Base-by-base conservation (phyloP, 1,140 invertebrate species). In the Apocrypta bakeri region DNA sequence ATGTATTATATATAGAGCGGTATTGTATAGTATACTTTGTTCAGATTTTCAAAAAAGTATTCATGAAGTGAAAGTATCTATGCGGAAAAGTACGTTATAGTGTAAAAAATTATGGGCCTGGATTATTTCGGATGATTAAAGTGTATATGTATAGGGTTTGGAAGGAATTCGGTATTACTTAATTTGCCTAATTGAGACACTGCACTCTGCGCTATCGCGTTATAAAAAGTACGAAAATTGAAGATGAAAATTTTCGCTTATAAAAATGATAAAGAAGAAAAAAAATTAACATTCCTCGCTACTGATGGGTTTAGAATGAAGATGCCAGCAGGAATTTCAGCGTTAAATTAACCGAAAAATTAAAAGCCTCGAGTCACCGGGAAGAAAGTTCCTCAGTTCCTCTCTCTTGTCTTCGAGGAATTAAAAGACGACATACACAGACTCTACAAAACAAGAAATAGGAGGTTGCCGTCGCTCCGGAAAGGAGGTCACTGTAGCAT, bases 341-440 rank as follows among this genome's bases (percentile, higher is more conserved):
- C 48, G 21, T n/a, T 21, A 56, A 56, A 56, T 56, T 56, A 56
- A n/a, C 48, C 48, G 14, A 56, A n/a, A 56, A 56, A 56, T 56
- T 56, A 56, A n/a, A 56, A 56, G n/a, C 17, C 21, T 48, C 42
- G 17, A 14, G 48, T 56, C 7, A 17, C 21, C 48, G 48, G 8
- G 2, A 56, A 4, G 48, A 56, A 56, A 56, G 48, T n/a, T 56
- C 48, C n/a, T 4, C 48, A 4, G 17, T n/a, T 56, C 7, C 48
- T 56, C 33, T 68, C 11, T 33, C 21, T 25, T n/a, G 17, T 42
- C 24, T 42, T 73, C 71, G 24, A 25, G 9, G 71, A 73, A 73
- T 73, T 42, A 73, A 73, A 48, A 73, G n/a, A n/a, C 33, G 33
- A 73, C 40, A 12, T 21, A 33, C 17, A n/a, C 33, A 73, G n/a